Evolutionary conservation across 35 echinoderm and acorn worm species (phyloP).

Genomic region (Heliocidaris tuberculata): DNA sequence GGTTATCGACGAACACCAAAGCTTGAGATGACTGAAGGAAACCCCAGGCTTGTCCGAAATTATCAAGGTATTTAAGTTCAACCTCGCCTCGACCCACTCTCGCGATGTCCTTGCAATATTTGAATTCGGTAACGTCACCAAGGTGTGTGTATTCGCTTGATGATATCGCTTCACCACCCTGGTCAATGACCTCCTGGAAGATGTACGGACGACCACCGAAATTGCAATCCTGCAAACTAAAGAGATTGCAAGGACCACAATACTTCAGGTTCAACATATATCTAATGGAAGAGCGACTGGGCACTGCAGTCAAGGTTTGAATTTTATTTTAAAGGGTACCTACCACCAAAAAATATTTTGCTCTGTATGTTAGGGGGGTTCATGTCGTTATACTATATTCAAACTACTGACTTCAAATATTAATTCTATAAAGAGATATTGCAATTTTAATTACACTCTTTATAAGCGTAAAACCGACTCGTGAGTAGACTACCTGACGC

Average conservation of each 20-base stretch:
- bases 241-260: not conserved
- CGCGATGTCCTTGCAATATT: slow-evolving; percentile 62
- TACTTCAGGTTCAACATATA: too few relatives aligned
- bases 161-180: slow-evolving; percentile 76
- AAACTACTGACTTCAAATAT: too few relatives aligned
- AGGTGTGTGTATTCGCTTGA: slow-evolving; percentile 64
- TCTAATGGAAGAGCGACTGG: too few relatives aligned
- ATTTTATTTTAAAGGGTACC: too few relatives aligned
- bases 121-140: slow-evolving; percentile 91
- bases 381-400: too few relatives aligned
- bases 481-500: too few relatives aligned
- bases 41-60: slow-evolving; percentile 56
- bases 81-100: slow-evolving; percentile 54
- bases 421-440: too few relatives aligned
- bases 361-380: too few relatives aligned
- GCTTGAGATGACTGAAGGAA: slow-evolving; percentile 62
- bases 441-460: too few relatives aligned
- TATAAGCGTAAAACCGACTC: too few relatives aligned
- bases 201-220: slow-evolving; percentile 52
- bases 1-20: slow-evolving; percentile 82
- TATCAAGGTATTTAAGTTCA: slow-evolving; percentile 61
- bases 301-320: too few relatives aligned
- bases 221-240: not conserved
- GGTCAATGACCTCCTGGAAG: slow-evolving; percentile 82
- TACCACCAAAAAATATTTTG: too few relatives aligned